A percentile compares a stretch with the other conserved stretches of the same genome.
These are phyloP conservation scores for Holothuria glaberrima DNA, from an alignment of 35 echinoderm and acorn worm genomes.

Conservation along the genomic window DNA sequence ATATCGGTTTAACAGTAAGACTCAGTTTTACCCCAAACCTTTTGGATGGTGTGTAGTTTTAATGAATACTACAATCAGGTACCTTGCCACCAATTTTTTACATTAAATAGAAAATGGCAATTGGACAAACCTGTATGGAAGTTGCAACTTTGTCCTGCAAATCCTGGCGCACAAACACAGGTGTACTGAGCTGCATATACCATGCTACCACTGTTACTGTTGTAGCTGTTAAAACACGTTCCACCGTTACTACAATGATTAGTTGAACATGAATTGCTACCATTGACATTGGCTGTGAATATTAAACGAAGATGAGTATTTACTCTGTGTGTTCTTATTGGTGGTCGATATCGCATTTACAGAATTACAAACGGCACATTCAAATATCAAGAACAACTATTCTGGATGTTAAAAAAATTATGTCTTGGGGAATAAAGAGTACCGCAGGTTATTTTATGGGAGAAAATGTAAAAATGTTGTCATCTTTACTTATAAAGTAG, in stretches of 20 bases:
- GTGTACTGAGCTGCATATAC: slow-evolving; percentile 69
- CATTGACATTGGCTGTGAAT: not conserved
- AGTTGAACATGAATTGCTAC: slow-evolving; percentile 54
- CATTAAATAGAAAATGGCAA: no score
- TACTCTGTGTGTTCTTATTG: no score
- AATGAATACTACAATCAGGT: no score
- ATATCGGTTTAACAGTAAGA: no score
- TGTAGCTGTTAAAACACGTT: slow-evolving; percentile 85
- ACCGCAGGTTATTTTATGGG: not conserved
- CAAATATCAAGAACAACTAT: not conserved
- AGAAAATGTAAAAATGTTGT: not conserved
- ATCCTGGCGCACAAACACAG: slow-evolving; percentile 70
- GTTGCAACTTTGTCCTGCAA: slow-evolving; percentile 71
- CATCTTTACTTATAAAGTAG: no score
- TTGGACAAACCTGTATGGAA: slow-evolving; percentile 25
- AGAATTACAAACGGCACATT: not conserved
- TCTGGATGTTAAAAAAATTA: not conserved
- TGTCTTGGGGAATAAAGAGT: not conserved
- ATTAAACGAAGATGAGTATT: not conserved
- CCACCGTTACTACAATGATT: slow-evolving; percentile 82
- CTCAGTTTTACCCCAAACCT: no score
- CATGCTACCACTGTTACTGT: slow-evolving; percentile 42
- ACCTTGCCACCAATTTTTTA: no score
- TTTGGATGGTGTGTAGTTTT: no score
- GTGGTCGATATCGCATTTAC: not conserved